A percentile compares a stretch with the other conserved stretches of the same genome.
Conservation (phyloP, 2,888 invertebrate species). For the Leucophenga maculata region DNA sequence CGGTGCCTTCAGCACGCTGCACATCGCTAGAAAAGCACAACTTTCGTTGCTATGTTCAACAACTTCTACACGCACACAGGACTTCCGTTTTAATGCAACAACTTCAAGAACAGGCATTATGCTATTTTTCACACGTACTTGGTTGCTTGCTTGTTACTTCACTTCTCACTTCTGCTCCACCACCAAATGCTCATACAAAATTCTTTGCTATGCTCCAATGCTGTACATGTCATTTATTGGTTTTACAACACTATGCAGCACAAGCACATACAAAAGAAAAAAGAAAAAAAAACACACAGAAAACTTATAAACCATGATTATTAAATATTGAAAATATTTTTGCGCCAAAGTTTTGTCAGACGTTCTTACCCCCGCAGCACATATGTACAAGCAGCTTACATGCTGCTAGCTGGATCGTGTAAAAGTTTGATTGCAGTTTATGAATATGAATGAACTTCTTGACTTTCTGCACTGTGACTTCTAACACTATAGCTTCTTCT, state of each 20-base stretch:
- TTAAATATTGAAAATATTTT: conserved; percentile 23
- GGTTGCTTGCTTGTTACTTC: neutral
- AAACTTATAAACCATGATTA: conserved; percentile 22
- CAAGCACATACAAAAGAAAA: neutral
- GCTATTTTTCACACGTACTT: conserved; percentile 8
- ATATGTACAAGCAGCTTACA: neutral
- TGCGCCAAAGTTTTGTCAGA: conserved; percentile 5
- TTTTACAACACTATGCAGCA: conserved; percentile 2
- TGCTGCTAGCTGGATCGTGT: neutral
- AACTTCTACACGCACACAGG: neutral
- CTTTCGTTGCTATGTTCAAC: too few species aligned
- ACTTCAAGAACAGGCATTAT: neutral
- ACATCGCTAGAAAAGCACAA: too few species aligned
- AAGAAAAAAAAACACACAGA: neutral
- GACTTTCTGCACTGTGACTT: neutral
- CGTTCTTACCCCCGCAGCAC: neutral
- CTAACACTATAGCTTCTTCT: neutral
- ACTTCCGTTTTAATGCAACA: neutral
- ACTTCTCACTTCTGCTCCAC: neutral
- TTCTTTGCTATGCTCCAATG: neutral
- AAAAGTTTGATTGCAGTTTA: conserved; percentile 25
- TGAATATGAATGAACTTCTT: conserved; percentile 20
- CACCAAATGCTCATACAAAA: neutral
- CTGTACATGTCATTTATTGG: conserved; percentile 15
- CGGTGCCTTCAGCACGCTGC: too few species aligned